Base-by-base conservation (phyloP, 2,888 invertebrate species). In the Erebia aethiops region DNA sequence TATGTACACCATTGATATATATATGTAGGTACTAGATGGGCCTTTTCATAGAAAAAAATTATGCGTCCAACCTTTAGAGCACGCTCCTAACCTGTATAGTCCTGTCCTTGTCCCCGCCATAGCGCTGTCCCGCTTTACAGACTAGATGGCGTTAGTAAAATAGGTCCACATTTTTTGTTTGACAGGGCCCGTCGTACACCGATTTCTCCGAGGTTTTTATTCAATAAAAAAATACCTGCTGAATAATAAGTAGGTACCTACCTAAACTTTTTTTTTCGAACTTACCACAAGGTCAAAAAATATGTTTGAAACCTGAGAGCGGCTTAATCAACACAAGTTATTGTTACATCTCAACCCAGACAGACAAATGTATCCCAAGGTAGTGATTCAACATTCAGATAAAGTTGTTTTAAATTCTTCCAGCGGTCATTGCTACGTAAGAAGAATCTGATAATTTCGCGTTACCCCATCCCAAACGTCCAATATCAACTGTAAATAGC, bases 381-480 rank as follows among this genome's bases (percentile, higher is more conserved):
- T 63, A 21, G 49, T 74, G 69, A 74, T 69, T 70, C 71, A 70
- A 67, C 71, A 52, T 43, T n/a, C 56, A 71, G 75, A 76, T 74
- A 73, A 74, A 76, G 69, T 73, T 72, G 41, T 69, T 73, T 77
- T 67, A 75, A 76, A 78, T 78, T 71, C 72, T 75, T 70, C 62
- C 62, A 65, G 73, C 73, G 72, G 66, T 70, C 71, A 71, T 73
- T 77, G 76, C 67, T 68, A 58, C 61, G 65, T 71, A 71, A 70
- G 69, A 75, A 74, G 69, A 71, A 74, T 71, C 68, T 72, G 69
- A 74, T 76, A 74, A 67, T 66, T 56, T 65, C 21, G 35, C 49
- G 43, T 43, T 9, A 9, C 46, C 11, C 35, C 49, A 54, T 57
- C 21, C 54, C 56, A 43, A 65, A 49, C 60, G 57, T 60, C 21